These are phyloP conservation scores for Rhabdomys dilectus DNA, from an alignment of 2,113 vertebrate genomes.

Conservation along the genomic window DNA sequence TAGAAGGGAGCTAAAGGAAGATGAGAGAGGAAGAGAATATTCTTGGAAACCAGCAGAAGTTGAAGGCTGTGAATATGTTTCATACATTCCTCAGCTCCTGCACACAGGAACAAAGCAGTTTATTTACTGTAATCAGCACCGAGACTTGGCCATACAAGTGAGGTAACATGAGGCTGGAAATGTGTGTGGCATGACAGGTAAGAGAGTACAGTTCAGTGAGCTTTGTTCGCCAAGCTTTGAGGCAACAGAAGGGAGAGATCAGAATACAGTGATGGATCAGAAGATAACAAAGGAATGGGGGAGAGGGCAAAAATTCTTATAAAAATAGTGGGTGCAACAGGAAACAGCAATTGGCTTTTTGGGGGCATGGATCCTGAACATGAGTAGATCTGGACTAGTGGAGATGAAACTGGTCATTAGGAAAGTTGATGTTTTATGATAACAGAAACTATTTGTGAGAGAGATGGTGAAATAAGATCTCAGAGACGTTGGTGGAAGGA, in stretches of 20 bases:
- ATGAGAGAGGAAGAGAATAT: background rate
- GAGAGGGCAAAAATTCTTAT: background rate
- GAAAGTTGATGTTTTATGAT: background rate
- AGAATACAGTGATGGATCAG: background rate
- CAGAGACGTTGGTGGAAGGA: background rate
- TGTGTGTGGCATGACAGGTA: background rate
- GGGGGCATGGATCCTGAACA: fast-evolving
- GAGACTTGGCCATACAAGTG: background rate
- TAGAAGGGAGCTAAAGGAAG: background rate
- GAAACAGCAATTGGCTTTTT: background rate
- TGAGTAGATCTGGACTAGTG: background rate
- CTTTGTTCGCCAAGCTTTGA: background rate
- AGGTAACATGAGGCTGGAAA: background rate
- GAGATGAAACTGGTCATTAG: background rate
- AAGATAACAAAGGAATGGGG: background rate
- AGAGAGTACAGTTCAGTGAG: background rate
- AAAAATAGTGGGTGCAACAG: background rate
- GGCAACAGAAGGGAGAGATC: background rate
- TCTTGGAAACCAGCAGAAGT: background rate
- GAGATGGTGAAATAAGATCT: background rate
- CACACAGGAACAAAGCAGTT: background rate
- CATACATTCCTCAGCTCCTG: too few relatives aligned
- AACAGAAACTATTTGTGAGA: background rate
- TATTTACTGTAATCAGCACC: background rate
- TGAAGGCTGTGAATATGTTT: background rate